Evolutionary conservation across 2,113 vertebrate genomes (phyloP).

Genomic region (Larimichthys polyactis): DNA sequence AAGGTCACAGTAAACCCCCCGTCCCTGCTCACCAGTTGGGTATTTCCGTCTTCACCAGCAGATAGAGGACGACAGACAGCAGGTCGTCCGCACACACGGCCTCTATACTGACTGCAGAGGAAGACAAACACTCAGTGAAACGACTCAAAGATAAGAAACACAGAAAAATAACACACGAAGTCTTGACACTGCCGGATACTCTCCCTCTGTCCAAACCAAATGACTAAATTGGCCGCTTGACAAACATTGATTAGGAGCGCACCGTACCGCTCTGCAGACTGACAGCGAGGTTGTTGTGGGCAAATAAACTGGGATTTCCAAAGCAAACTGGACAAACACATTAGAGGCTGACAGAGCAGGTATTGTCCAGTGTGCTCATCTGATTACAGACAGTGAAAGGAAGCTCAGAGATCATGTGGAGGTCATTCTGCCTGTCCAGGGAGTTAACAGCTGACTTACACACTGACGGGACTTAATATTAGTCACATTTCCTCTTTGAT

Average conservation of each 20-base stretch:
- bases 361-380: slow-evolving; percentile 53
- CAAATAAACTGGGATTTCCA: slow-evolving; percentile 43
- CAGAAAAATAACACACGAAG: background rate
- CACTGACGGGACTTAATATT: background rate
- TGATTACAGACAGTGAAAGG: slow-evolving; percentile 39
- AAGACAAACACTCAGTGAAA: slow-evolving; percentile 17
- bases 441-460: background rate
- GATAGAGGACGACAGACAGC: slow-evolving; percentile 93
- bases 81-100: slow-evolving; percentile 96
- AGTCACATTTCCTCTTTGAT: background rate
- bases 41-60: slow-evolving; percentile 97
- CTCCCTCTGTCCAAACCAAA: slow-evolving; percentile 33
- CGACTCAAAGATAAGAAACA: background rate
- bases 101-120: slow-evolving; percentile 88
- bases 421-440: background rate
- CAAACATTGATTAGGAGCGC: slow-evolving; percentile 61
- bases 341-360: slow-evolving; percentile 37
- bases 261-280: slow-evolving; percentile 36
- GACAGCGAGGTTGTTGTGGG: slow-evolving; percentile 47
- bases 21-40: slow-evolving; percentile 92
- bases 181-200: background rate
- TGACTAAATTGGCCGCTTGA: slow-evolving; percentile 55
- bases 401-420: background rate
- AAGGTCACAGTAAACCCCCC: background rate
- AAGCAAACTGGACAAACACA: slow-evolving; percentile 59